Evolutionary conservation across 2,113 vertebrate genomes (phyloP), one percentile per base, ranked within the genome.

Genomic region (Lycocorax pyrrhopterus): DNA sequence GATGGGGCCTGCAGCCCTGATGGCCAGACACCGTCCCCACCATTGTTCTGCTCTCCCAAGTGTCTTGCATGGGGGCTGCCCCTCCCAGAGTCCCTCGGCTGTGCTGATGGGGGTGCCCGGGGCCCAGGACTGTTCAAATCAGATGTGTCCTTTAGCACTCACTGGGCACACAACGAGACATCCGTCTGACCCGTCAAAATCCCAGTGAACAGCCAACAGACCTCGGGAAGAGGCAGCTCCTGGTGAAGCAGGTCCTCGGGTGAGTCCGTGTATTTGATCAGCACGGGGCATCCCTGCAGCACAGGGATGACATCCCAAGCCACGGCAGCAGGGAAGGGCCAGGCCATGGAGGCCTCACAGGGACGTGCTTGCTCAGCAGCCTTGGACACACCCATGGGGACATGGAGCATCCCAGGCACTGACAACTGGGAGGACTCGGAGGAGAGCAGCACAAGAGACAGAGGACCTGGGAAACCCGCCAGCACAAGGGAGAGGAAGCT

Each of bases 391-490:
- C 1, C 3, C 79, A 59, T 0, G 0, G 79, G 62, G n/a, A 67
- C 73, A 69, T 0, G 53, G 83, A 93, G 55, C 79, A 83, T 37
- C 60, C 63, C 76, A 35, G 80, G n/a, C 83, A 67, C 63, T 62
- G 86, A 92, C 83, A 79, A 69, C 63, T 71, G 86, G 68, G 63
- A 93, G 59, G 79, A 39, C 64, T 95, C 59, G 4, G 82, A 82
- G 39, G 44, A 60, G 44, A 93, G 78, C 60, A 89, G 64, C 81
- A 71, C 32, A 23, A 94, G 73, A 8, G 27, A 75, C 47, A 0
- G 1, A 94, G 66, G 72, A 89, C 46, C 90, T 85, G 92, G 96
- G 96, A 97, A 93, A 63, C 16, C 52, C 0, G 88, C 95, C 95
- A 95, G 83, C 46, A 55, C 16, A 13, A 86, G 91, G 60, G 84